Evolutionary conservation across 1,140 invertebrate species (phyloP).

Genomic region (Drosophila takahashii): DNA sequence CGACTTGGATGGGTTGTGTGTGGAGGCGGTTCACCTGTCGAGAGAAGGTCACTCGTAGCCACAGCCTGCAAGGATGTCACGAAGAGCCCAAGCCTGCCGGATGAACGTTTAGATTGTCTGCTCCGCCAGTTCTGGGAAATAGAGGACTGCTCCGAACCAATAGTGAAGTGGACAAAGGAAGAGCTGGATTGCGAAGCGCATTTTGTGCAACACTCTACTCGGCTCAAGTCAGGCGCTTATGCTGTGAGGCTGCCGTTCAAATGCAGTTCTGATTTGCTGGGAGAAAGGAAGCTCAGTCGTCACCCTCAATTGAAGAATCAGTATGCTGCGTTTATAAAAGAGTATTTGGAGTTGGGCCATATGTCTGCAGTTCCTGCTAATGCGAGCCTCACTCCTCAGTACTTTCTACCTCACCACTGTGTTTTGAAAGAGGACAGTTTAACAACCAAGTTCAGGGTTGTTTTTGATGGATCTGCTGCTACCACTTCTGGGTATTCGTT

Average conservation of each 20-base stretch:
- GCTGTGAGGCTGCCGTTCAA: neutral
- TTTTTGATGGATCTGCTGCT: too few relatives aligned
- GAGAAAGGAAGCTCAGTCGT: slow-evolving; percentile 1
- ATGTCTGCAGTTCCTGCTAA: slow-evolving; percentile 1
- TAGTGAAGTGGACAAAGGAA: slow-evolving; percentile 3
- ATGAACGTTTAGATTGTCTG: neutral
- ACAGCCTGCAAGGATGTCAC: too few relatives aligned
- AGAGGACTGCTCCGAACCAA: slow-evolving; percentile 2
- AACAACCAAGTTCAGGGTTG: neutral
- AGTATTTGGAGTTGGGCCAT: slow-evolving; percentile 3
- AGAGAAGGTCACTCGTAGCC: too few relatives aligned
- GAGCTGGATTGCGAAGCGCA: neutral
- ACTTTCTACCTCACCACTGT: too few relatives aligned
- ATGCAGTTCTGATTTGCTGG: slow-evolving; percentile 1
- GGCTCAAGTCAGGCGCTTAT: slow-evolving; percentile 1
- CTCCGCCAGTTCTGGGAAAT: slow-evolving; percentile 1
- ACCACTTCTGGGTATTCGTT: too few relatives aligned
- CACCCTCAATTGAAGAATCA: slow-evolving; percentile 4
- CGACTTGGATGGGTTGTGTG: too few relatives aligned
- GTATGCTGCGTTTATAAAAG: slow-evolving; percentile 5
- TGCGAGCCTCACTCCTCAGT: neutral
- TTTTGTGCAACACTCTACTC: neutral
- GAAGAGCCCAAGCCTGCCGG: neutral
- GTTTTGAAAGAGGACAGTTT: too few relatives aligned
- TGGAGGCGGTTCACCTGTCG: too few relatives aligned